These are phyloP conservation scores for Chrysomallon squamiferum DNA, from an alignment of 1,140 invertebrate species.

Conservation along the genomic window DNA sequence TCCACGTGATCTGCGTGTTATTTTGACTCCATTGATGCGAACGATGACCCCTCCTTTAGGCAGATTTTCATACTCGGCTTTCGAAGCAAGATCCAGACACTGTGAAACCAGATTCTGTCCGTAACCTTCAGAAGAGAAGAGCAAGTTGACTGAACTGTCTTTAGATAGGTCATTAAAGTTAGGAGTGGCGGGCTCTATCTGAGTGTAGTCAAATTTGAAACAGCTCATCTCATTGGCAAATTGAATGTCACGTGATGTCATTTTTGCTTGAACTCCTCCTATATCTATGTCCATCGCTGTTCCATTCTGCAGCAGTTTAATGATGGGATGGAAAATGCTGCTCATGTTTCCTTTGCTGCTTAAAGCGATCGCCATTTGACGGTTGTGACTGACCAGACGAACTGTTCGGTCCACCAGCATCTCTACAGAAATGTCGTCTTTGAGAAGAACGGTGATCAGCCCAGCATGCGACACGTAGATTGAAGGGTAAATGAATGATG, in stretches of 20 bases:
- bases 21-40: constrained; percentile 48
- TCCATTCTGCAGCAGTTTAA: constrained; percentile 45
- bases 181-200: constrained; percentile 30
- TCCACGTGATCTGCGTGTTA: constrained; percentile 42
- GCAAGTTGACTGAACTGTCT: constrained; percentile 46
- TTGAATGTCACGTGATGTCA: constrained; percentile 41
- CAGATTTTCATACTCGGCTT: constrained; percentile 40
- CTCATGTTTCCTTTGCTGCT: constrained; percentile 42
- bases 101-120: constrained; percentile 35
- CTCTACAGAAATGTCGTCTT: constrained; percentile 52
- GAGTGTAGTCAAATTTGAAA: constrained; percentile 33
- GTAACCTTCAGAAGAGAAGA: constrained; percentile 44
- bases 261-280: constrained; percentile 31
- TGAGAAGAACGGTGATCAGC: constrained; percentile 50
- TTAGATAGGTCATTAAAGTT: constrained; percentile 46
- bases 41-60: constrained; percentile 44
- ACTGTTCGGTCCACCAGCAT: constrained; percentile 52
- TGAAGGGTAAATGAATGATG: constrained; percentile 42
- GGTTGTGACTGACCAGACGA: constrained; percentile 50
- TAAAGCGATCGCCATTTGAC: constrained; percentile 47
- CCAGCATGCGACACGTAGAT: constrained; percentile 51
- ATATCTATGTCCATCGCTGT: constrained; percentile 36
- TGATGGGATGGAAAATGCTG: constrained; percentile 43
- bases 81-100: constrained; percentile 36
- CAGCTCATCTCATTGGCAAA: constrained; percentile 37